These are phyloP conservation scores for Merluccius polli DNA, from an alignment of 2,797 vertebrate species.

Conservation along the genomic window DNA sequence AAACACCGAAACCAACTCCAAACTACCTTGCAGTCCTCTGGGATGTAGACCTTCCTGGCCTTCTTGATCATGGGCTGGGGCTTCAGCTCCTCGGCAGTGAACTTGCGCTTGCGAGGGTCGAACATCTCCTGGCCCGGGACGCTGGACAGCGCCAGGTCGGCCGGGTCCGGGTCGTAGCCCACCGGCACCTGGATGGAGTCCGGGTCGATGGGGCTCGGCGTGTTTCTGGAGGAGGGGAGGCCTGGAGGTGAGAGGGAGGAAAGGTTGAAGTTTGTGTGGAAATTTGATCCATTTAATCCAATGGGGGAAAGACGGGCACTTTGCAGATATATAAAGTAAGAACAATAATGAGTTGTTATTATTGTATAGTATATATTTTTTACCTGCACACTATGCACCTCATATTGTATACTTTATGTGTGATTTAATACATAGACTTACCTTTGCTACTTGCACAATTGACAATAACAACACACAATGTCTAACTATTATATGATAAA, in stretches of 20 bases:
- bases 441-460: no score
- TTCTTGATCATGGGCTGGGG: constrained; percentile 92
- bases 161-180: constrained; percentile 83
- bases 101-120: constrained; percentile 85
- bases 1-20: constrained; percentile 60
- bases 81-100: constrained; percentile 87
- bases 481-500: no score
- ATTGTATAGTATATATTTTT: no score
- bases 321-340: no score
- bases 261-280: background rate
- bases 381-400: no score
- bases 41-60: constrained; percentile 86
- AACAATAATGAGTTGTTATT: no score
- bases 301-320: no score
- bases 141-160: constrained; percentile 85
- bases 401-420: no score
- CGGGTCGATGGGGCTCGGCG: constrained; percentile 84
- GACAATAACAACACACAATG: no score
- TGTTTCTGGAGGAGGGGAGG: constrained; percentile 79
- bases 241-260: constrained; percentile 60
- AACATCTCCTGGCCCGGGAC: constrained; percentile 89
- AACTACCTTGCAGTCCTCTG: constrained; percentile 88
- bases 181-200: constrained; percentile 84
- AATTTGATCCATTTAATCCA: no score
- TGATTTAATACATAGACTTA: no score